phyloP scores from a whole-genome alignment of 2,113 vertebrate genomes.

The Haemorhous mexicanus region DNA sequence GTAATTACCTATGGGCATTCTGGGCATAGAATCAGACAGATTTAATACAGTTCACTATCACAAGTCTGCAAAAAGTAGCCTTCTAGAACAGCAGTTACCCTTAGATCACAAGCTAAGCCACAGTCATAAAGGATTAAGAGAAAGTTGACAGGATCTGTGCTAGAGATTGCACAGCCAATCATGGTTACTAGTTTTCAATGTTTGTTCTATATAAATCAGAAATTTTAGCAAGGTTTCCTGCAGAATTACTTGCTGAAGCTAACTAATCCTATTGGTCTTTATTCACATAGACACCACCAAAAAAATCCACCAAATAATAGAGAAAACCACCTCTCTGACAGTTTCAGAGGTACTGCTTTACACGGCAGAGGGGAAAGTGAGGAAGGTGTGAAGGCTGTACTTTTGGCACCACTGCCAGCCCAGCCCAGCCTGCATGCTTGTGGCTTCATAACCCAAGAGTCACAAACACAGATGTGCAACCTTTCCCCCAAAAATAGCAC shows the following conservation, averaged over 20 bases:
- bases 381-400: neutral
- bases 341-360: neutral
- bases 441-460: neutral
- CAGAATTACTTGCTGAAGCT: neutral
- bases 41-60: constrained; percentile 21
- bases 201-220: neutral
- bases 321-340: neutral
- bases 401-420: neutral
- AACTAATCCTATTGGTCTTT: neutral
- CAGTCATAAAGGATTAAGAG: neutral
- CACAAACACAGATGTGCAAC: accelerated
- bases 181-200: neutral
- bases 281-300: neutral
- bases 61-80: neutral
- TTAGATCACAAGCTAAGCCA: neutral
- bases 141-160: neutral
- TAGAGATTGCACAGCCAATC: neutral
- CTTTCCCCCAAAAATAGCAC: no score
- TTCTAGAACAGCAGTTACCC: neutral
- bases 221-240: neutral
- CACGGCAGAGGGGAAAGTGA: neutral
- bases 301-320: neutral
- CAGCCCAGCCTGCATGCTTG: neutral
- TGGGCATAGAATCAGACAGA: neutral
- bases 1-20: constrained; percentile 51